phyloP scores from a whole-genome alignment of 2,888 invertebrate species.

The Amblyteles armatorius region DNA sequence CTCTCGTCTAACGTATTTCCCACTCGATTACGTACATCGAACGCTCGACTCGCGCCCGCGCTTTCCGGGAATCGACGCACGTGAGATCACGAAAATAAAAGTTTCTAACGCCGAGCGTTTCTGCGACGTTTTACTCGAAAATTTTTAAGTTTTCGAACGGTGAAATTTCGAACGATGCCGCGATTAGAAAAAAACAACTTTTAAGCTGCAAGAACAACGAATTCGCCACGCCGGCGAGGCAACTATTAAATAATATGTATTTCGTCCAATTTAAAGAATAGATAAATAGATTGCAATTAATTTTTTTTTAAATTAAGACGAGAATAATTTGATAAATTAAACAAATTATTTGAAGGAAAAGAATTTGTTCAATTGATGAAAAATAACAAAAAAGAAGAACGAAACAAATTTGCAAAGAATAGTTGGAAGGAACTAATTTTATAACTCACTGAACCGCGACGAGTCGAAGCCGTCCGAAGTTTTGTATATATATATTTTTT shows the following conservation, averaged over 20 bases:
- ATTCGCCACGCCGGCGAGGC: neutral
- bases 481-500: neutral
- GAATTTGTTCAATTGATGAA: too few relatives aligned
- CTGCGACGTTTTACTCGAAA: slow-evolving; percentile 1
- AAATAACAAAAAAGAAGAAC: too few relatives aligned
- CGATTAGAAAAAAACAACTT: neutral
- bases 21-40: slow-evolving; percentile 25
- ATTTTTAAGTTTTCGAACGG: neutral
- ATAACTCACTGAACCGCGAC: neutral
- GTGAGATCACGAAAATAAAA: slow-evolving; percentile 32
- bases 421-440: neutral
- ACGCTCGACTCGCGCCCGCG: neutral
- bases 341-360: too few relatives aligned
- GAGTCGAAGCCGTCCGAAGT: slow-evolving; percentile 13
- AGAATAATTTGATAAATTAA: too few relatives aligned
- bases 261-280: neutral
- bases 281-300: too few relatives aligned
- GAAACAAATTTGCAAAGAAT: too few relatives aligned
- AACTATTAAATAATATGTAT: neutral
- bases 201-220: neutral
- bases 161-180: too few relatives aligned
- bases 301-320: too few relatives aligned
- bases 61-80: slow-evolving; percentile 25
- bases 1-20: slow-evolving; percentile 7
- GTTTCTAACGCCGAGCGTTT: neutral